A percentile compares a stretch with the other conserved stretches of the same genome.
Conservation (phyloP, 2,888 invertebrate species). For the Fragum whitleyi region DNA sequence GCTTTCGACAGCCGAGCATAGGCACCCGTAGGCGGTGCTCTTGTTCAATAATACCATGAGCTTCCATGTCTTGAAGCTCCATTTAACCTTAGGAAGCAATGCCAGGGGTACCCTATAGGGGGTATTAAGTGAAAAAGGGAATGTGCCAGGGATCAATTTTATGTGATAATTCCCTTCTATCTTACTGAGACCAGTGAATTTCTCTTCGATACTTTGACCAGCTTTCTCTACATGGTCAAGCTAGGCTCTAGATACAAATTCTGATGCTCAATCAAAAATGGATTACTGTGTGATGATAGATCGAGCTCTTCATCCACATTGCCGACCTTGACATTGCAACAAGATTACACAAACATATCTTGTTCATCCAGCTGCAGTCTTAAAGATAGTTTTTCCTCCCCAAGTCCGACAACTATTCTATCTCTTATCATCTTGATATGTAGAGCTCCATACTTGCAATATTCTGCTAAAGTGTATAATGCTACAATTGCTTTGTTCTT, state of each 20-base stretch:
- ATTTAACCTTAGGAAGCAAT: not conserved
- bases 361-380: conserved; percentile 50
- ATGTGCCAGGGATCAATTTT: conserved; percentile 2
- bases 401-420: conserved; percentile 57
- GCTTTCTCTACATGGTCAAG: not conserved
- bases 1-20: no score
- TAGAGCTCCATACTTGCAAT: conserved; percentile 49
- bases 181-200: conserved; percentile 29
- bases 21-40: no score
- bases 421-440: conserved; percentile 54
- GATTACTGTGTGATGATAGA: not conserved
- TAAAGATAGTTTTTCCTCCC: conserved; percentile 48
- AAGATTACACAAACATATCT: not conserved
- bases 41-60: not conserved
- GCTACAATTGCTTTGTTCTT: no score
- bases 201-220: not conserved
- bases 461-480: conserved; percentile 40
- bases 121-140: conserved; percentile 9
- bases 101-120: conserved; percentile 1
- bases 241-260: not conserved
- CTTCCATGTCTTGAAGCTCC: not conserved
- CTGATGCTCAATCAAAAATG: conserved; percentile 14
- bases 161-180: conserved; percentile 22
- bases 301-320: conserved; percentile 2
- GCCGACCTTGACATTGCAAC: conserved; percentile 9